Evolutionary conservation across 2,888 invertebrate genomes (phyloP), one percentile per base, ranked within the genome.

Genomic region (Nomada fucata): DNA sequence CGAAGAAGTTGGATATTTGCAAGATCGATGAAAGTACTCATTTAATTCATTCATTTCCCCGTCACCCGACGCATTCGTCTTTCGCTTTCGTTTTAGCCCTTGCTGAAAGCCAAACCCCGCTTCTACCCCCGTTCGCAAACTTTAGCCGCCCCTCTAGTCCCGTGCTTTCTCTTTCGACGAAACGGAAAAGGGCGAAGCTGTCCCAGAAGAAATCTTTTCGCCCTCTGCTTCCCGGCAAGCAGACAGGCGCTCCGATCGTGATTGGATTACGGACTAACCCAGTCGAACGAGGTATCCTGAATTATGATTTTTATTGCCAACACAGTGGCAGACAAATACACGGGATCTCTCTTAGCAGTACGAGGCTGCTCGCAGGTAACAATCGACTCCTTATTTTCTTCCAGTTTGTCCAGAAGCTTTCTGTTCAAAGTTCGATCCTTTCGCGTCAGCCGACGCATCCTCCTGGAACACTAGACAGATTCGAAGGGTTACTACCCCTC

Each of bases 41-140:
- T 36, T 36, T 70, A 71, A 86, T 80, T 83, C 80, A 74, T 76
- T 74, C 47, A 73, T 76, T 73, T 78, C 74, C 82, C 0, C n/a
- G 53, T 61, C 44, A 23, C 55, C 57, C 42, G 47, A 36, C 47
- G 36, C 47, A 59, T 77, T 64, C 42, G 23, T 42, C 18, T 55
- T 65, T 50, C 44, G 67, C 53, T 42, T 57, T 70, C 60, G 44
- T 50, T 50, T 52, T 26, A 11, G 55, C 20, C 36, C 36, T 36
- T 36, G 36, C 7, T 7, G 18, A 29, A 55, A 61, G 47, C 26
- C 47, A 18, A 23, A 53, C 67, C 55, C 55, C 60, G 55, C 75
- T 63, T 65, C 15, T 36, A 9, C 13, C 50, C 23, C n/a, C 42
- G 47, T 72, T 13, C 72, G 47, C 61, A 75, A 85, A 85, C 85